Percentiles rank a stretch among this genome's conserved stretches.
Conservation (phyloP, 2,113 vertebrate genomes). For the Calonectris borealis region DNA sequence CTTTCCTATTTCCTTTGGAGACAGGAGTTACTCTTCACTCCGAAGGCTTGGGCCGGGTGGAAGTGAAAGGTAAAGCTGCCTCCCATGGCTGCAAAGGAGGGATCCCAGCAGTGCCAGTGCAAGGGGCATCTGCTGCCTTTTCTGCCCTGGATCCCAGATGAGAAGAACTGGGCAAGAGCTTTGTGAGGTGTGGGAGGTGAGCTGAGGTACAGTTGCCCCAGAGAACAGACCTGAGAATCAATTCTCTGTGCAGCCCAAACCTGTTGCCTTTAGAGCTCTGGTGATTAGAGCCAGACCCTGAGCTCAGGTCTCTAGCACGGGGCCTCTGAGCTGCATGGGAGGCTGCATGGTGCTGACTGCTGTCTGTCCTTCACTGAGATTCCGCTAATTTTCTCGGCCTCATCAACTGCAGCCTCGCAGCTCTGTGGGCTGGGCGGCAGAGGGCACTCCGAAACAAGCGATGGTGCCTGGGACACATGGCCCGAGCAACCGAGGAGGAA, state of each 20-base stretch:
- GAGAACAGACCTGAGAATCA: not conserved
- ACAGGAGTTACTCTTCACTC: not conserved
- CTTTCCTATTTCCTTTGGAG: not conserved
- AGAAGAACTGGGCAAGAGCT: not conserved
- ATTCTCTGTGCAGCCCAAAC: not conserved
- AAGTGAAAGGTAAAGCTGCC: not conserved
- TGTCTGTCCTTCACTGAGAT: accelerated
- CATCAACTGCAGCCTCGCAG: not conserved
- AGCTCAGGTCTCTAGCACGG: not conserved
- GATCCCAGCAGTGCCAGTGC: not conserved
- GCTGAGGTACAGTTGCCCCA: not conserved
- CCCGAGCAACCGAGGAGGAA: not conserved
- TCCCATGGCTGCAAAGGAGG: not conserved
- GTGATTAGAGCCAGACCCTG: not conserved
- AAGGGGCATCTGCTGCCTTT: not conserved
- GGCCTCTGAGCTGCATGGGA: accelerated
- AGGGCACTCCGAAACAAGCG: conserved; percentile 17
- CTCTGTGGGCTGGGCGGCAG: not conserved
- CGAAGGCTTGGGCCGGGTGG: not conserved
- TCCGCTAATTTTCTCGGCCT: not conserved
- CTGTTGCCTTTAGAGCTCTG: not conserved
- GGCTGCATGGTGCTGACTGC: not conserved
- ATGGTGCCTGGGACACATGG: not conserved
- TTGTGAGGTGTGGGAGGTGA: not conserved
- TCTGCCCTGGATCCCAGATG: not conserved